phyloP scores from a whole-genome alignment of 35 echinoderm and acorn worm species.

The Ptychodera flava region DNA sequence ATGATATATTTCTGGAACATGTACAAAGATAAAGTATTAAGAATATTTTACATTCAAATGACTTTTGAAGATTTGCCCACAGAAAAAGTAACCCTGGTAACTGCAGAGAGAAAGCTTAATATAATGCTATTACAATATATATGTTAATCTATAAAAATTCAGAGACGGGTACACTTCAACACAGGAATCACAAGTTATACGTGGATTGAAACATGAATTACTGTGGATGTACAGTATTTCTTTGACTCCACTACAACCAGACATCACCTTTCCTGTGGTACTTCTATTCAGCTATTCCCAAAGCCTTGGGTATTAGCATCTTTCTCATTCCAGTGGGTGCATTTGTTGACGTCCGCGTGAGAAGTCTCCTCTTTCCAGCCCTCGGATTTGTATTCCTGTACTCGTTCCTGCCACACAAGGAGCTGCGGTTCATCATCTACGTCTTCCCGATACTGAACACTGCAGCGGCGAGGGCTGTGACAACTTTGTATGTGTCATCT shows the following conservation, averaged over 20 bases:
- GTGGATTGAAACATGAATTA: too few relatives aligned
- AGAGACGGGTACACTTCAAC: too few relatives aligned
- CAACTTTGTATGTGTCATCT: slow-evolving; percentile 76
- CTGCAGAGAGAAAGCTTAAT: too few relatives aligned
- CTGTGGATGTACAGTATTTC: too few relatives aligned
- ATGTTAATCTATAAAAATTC: too few relatives aligned
- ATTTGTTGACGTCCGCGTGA: slow-evolving; percentile 36
- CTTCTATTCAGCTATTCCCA: slow-evolving; percentile 93
- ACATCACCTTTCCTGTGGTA: slow-evolving; percentile 96
- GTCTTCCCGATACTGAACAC: slow-evolving; percentile 83
- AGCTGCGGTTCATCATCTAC: slow-evolving; percentile 94
- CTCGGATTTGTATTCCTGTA: slow-evolving; percentile 92
- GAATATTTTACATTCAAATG: too few relatives aligned
- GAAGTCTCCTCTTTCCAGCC: slow-evolving; percentile 52
- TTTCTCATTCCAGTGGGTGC: slow-evolving; percentile 72
- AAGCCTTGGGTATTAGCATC: slow-evolving; percentile 59
- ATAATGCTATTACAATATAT: too few relatives aligned
- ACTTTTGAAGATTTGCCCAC: too few relatives aligned
- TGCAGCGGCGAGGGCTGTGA: slow-evolving; percentile 54
- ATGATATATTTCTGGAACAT: too few relatives aligned
- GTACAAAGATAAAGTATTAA: too few relatives aligned
- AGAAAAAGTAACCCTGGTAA: too few relatives aligned
- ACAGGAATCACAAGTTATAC: too few relatives aligned
- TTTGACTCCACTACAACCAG: slow-evolving; percentile 9
- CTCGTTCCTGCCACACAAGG: slow-evolving; percentile 91